phyloP scores from a whole-genome alignment of 2,888 invertebrate genomes.

The Sthenelais limicola region DNA sequence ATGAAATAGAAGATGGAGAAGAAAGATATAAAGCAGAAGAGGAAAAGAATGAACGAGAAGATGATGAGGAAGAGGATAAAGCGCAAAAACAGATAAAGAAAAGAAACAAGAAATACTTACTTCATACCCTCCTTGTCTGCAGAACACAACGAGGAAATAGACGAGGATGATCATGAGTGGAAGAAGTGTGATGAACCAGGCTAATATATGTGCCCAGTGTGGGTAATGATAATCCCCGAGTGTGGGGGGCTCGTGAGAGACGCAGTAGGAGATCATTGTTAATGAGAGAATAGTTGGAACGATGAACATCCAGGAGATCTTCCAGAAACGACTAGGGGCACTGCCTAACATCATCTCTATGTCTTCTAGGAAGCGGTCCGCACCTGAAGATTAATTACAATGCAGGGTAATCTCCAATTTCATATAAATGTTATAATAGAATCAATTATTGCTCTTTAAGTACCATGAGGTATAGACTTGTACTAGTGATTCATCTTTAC shows the following conservation, averaged over 20 bases:
- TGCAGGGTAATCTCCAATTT: no score
- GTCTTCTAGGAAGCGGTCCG: conserved; percentile 65
- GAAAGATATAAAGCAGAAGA: no score
- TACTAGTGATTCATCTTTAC: no score
- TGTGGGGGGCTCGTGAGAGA: conserved; percentile 62
- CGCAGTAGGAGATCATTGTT: conserved; percentile 62
- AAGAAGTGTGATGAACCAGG: conserved; percentile 69
- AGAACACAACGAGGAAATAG: conserved; percentile 65
- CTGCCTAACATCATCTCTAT: conserved; percentile 69
- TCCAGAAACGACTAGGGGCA: conserved; percentile 67
- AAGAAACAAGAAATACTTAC: conserved; percentile 54
- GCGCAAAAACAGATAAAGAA: no score
- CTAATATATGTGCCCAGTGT: conserved; percentile 63
- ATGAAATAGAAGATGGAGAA: no score
- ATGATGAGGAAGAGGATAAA: no score
- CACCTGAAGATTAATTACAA: conserved; percentile 57
- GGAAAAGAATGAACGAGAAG: no score
- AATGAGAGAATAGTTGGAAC: conserved; percentile 65
- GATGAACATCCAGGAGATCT: conserved; percentile 65
- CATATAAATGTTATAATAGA: no score
- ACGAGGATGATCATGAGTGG: conserved; percentile 66
- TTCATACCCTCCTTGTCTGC: conserved; percentile 64
- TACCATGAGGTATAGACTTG: no score
- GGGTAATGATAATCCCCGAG: conserved; percentile 65
- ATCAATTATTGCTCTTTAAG: no score